Evolutionary conservation across 2,888 invertebrate genomes (phyloP).

Genomic region (Lithophane ornitopus): DNA sequence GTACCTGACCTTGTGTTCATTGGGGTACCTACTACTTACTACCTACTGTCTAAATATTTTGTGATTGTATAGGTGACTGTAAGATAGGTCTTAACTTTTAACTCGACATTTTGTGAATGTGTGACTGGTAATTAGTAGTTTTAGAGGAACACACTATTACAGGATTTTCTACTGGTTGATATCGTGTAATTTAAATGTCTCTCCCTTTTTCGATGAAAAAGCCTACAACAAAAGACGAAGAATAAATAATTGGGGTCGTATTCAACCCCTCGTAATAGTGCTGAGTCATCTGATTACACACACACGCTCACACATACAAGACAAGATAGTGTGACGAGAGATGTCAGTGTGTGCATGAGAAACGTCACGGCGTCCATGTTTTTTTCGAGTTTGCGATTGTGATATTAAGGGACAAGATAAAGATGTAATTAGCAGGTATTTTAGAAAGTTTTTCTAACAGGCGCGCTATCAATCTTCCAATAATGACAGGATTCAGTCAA

Average conservation of each 20-base stretch:
- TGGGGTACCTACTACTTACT: not conserved
- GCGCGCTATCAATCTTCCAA: conserved; percentile 11
- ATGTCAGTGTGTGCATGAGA: not conserved
- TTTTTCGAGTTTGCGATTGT: not conserved
- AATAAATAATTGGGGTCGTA: conserved; percentile 31
- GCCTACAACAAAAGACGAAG: not conserved
- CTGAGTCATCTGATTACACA: conserved; percentile 42
- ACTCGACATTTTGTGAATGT: not conserved
- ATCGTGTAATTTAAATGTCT: not conserved
- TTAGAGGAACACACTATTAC: not conserved
- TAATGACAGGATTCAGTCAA: conserved; percentile 19
- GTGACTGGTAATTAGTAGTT: not conserved
- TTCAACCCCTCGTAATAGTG: conserved; percentile 8
- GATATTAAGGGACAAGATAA: not conserved
- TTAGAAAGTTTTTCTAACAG: not conserved
- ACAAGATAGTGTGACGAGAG: not conserved
- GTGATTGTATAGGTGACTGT: not conserved
- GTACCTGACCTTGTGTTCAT: not conserved
- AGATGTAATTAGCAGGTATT: conserved; percentile 21
- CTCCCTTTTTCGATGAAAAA: not conserved
- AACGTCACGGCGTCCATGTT: not conserved
- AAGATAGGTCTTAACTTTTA: not conserved
- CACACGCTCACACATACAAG: not conserved
- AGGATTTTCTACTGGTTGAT: not conserved
- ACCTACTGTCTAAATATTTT: not conserved